Evolutionary conservation across 1,140 invertebrate species (phyloP).

Genomic region (Calliphora vicina): DNA sequence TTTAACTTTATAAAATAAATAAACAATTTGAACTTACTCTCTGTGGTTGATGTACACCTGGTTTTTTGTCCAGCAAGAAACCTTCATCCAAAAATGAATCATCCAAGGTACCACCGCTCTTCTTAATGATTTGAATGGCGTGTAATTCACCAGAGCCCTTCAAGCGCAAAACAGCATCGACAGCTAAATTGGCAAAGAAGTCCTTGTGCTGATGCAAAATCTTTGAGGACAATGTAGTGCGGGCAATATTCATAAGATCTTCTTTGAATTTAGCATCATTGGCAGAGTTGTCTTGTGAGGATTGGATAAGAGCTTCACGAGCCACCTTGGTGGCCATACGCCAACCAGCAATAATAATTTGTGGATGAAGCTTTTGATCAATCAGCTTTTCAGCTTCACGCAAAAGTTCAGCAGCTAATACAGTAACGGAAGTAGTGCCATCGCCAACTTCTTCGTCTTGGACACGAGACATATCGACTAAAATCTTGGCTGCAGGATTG

Average conservation of each 20-base stretch:
- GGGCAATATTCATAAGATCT: slow-evolving; percentile 96
- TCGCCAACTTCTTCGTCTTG: slow-evolving; percentile 99
- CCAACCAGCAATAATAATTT: slow-evolving; percentile 97
- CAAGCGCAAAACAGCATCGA: slow-evolving; percentile 92
- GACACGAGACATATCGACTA: slow-evolving; percentile 98
- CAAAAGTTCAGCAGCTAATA: slow-evolving; percentile 93
- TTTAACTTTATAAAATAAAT: background rate
- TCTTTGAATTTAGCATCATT: slow-evolving; percentile 82
- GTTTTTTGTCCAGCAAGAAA: slow-evolving; percentile 96
- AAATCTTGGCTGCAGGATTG: slow-evolving; percentile 98
- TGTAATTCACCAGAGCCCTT: slow-evolving; percentile 95
- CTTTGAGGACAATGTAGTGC: slow-evolving; percentile 98
- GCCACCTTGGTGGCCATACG: slow-evolving; percentile 86
- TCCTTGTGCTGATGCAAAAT: slow-evolving; percentile 98
- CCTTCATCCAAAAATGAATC: slow-evolving; percentile 99
- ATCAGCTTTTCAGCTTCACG: slow-evolving; percentile 95
- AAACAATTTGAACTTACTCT: slow-evolving; percentile 58
- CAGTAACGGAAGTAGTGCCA: slow-evolving; percentile 98
- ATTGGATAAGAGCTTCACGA: slow-evolving; percentile 78
- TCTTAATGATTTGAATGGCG: slow-evolving; percentile 98
- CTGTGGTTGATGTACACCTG: slow-evolving; percentile 89
- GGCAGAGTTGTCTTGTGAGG: slow-evolving; percentile 83
- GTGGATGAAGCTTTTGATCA: slow-evolving; percentile 95
- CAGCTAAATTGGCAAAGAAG: slow-evolving; percentile 93
- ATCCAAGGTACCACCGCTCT: slow-evolving; percentile 87